Evolutionary conservation across 2,113 vertebrate species (phyloP), one percentile per base, ranked within the genome.

Genomic region (Alectura lathami): DNA sequence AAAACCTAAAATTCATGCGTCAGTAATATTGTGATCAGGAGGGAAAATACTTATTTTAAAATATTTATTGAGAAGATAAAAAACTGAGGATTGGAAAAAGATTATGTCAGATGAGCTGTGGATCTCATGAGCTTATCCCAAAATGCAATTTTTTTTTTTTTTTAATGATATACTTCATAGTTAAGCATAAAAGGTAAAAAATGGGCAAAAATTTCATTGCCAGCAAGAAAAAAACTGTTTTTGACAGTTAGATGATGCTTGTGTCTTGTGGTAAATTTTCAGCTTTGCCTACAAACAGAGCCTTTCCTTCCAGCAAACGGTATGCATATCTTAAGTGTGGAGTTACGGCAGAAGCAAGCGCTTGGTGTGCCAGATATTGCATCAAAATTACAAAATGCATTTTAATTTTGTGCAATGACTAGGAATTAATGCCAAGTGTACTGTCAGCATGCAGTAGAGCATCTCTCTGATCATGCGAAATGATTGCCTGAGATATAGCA

Each of bases 351-450:
- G 89, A 88, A 96, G 91, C 73, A 91, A 94, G 87, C 60, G 94
- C 93, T 81, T 88, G 94, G 93, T 88, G 93, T 96, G 94, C 95
- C 95, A 97, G 94, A 93, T 95, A 94, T 94, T 97, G 95, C 94
- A 95, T 95, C 81, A 66, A 95, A 96, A 97, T 94, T 97, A 94
- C 91, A 94, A 97, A 96, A 95, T 96, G 95, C 79, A 96, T 96
- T 96, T 96, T 95, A 96, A 95, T 95, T 97, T 94, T 88, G 91
- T 95, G 96, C 93, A 93, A 67, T 91, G 93, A 94, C 59, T 95
- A 83, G 93, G 91, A 95, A 93, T 91, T 93, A 95, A 97, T 95
- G 94, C 94, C 95, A 93, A 97, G 64, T 29, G 36, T 95, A 86
- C 91, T 96, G 94, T 96, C 94, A 95, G 83, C 83, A 83, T 89